phyloP scores from a whole-genome alignment of 2,888 invertebrate genomes.

The Lepidocyrtoides sp. region DNA sequence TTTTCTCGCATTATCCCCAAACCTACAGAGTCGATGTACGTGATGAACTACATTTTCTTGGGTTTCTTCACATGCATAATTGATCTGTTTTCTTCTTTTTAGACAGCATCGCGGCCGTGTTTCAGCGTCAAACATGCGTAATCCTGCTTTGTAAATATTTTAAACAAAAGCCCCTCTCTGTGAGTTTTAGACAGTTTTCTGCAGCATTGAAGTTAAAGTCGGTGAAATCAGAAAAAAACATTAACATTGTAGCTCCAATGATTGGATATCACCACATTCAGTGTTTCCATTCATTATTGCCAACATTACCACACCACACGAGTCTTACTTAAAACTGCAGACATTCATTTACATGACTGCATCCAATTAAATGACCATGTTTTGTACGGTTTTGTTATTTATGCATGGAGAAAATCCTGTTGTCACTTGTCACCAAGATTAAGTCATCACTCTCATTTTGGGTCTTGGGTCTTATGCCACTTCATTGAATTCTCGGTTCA shows the following conservation, averaged over 20 bases:
- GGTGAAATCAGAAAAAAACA: too few species aligned
- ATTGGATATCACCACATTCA: too few species aligned
- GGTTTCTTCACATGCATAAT: background rate
- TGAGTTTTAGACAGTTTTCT: too few species aligned
- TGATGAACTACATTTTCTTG: slow-evolving; percentile 1
- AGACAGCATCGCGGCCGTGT: too few species aligned
- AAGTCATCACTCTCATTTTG: slow-evolving; percentile 62
- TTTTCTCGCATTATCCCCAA: background rate
- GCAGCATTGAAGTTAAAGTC: too few species aligned
- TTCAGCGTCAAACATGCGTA: too few species aligned
- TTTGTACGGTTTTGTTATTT: background rate
- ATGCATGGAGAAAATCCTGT: slow-evolving; percentile 19
- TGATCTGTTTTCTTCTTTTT: background rate
- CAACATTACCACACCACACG: too few species aligned
- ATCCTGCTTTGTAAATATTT: too few species aligned
- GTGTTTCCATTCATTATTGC: background rate
- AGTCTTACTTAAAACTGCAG: too few species aligned
- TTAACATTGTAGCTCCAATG: too few species aligned
- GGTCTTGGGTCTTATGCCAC: slow-evolving; percentile 44
- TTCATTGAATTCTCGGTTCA: slow-evolving; percentile 54
- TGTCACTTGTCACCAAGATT: slow-evolving; percentile 65
- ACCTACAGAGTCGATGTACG: background rate
- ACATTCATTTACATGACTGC: slow-evolving; percentile 3
- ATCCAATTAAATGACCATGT: background rate
- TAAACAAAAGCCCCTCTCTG: too few species aligned